Conservation (phyloP, 1,140 invertebrate species). For the Drosophila pachea region DNA sequence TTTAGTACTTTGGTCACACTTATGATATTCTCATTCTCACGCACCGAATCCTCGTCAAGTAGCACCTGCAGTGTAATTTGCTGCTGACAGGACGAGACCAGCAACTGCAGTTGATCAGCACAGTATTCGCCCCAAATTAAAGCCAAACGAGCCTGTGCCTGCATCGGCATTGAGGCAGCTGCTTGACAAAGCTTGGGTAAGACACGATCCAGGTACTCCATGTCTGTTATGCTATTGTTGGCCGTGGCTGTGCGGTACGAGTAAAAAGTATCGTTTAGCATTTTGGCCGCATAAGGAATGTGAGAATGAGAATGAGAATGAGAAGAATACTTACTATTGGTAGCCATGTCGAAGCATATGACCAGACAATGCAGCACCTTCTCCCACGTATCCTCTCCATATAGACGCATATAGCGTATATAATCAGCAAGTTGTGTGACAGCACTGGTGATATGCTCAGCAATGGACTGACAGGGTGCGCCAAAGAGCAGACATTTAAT, state of each 20-base stretch:
- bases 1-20: slow-evolving; percentile 91
- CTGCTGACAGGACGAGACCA: slow-evolving; percentile 91
- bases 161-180: slow-evolving; percentile 84
- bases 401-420: slow-evolving; percentile 66
- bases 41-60: slow-evolving; percentile 86
- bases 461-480: slow-evolving; percentile 73
- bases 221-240: slow-evolving; percentile 80
- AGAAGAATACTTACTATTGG: slow-evolving; percentile 82
- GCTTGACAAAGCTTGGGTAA: slow-evolving; percentile 90
- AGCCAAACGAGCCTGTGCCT: slow-evolving; percentile 89
- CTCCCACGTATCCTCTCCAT: slow-evolving; percentile 49
- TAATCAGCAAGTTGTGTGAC: slow-evolving; percentile 84
- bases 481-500: slow-evolving; percentile 83
- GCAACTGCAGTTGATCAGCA: slow-evolving; percentile 84
- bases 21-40: slow-evolving; percentile 90
- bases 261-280: background rate
- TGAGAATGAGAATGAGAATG: no score
- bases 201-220: slow-evolving; percentile 90
- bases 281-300: background rate
- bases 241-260: slow-evolving; percentile 33
- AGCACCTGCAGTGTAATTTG: slow-evolving; percentile 91
- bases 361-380: slow-evolving; percentile 88
- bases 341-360: slow-evolving; percentile 93
- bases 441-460: slow-evolving; percentile 89
- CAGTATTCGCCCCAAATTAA: slow-evolving; percentile 88